These are phyloP conservation scores for Tetragonisca angustula DNA, from an alignment of 2,888 invertebrate genomes.

Conservation along the genomic window DNA sequence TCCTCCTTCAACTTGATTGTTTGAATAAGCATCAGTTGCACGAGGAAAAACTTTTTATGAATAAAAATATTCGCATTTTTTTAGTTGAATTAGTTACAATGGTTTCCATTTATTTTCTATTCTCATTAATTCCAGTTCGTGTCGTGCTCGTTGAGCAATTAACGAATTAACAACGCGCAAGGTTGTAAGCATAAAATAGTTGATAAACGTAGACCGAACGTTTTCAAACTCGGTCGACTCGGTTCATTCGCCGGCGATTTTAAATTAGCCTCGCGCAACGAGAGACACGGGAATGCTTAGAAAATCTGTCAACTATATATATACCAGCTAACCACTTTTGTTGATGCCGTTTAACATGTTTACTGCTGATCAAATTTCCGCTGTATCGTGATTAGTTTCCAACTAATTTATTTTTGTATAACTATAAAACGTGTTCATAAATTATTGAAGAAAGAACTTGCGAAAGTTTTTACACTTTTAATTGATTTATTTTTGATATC, in stretches of 20 bases:
- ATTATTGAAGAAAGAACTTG: not conserved
- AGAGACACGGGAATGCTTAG: slow-evolving; percentile 52
- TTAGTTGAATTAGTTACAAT: too few species aligned
- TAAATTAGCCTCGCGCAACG: slow-evolving; percentile 62
- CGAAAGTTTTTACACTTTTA: not conserved
- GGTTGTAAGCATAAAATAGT: slow-evolving; percentile 20
- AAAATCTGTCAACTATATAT: slow-evolving; percentile 46
- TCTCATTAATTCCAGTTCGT: slow-evolving; percentile 1
- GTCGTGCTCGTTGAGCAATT: not conserved
- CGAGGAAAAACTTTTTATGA: too few species aligned
- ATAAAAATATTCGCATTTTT: not conserved
- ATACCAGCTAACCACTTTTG: slow-evolving; percentile 10
- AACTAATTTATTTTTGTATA: not conserved
- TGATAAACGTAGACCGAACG: slow-evolving; percentile 6
- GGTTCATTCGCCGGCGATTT: slow-evolving; percentile 63
- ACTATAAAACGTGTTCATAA: not conserved
- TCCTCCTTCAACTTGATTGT: not conserved
- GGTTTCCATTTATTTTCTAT: not conserved
- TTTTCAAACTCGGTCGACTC: slow-evolving; percentile 55
- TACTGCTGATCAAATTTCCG: not conserved
- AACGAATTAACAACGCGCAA: not conserved
- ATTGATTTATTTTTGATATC: not conserved
- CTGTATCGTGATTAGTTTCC: not conserved
- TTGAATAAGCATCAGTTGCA: not conserved
- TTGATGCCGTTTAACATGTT: not conserved